Evolutionary conservation across 2,888 invertebrate genomes (phyloP), one percentile per base, ranked within the genome.

Genomic region (Chrysomela aeneicollis): DNA sequence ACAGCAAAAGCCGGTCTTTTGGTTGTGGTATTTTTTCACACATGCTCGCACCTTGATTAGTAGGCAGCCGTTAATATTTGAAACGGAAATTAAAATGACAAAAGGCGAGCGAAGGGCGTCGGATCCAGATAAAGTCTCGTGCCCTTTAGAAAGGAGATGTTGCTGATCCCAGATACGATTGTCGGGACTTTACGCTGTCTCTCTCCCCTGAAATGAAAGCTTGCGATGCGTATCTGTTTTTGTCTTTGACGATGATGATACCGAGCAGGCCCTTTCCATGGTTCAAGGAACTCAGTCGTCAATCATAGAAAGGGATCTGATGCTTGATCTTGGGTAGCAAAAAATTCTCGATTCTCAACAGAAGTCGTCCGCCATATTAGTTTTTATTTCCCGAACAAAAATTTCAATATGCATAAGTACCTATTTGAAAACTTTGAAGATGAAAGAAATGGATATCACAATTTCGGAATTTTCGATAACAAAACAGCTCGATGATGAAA

Each of bases 11-110:
- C 57, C 42, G 42, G 15, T 57, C 57, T 18, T 54, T 35, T 17
- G 37, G 62, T 54, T 66, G 66, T 64, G 65, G 65, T 65, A 46
- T 70, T 67, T 42, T 67, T 70, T 68, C 66, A 68, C 71, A 71
- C 68, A 66, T 66, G 69, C 68, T 64, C 66, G 65, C 61, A 69
- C 68, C 69, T 66, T 64, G 69, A 71, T 71, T 70, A 67, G 69
- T 71, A 69, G 71, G 64, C 76, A 74, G 72, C 73, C 74, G 75
- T 77, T 76, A 77, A 77, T 77, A 75, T 76, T 77, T 77, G 76
- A 77, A 76, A 75, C 72, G 70, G 66, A 71, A 69, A 76, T 77
- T 76, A 74, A 66, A 73, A 74, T 75, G 67, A 76, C 75, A 74
- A 75, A 74, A 71, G n/a, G 66, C 64, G 46, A 50, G 64, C 60